Evolutionary conservation across 2,888 invertebrate species (phyloP).

Genomic region (Protonemura montana): DNA sequence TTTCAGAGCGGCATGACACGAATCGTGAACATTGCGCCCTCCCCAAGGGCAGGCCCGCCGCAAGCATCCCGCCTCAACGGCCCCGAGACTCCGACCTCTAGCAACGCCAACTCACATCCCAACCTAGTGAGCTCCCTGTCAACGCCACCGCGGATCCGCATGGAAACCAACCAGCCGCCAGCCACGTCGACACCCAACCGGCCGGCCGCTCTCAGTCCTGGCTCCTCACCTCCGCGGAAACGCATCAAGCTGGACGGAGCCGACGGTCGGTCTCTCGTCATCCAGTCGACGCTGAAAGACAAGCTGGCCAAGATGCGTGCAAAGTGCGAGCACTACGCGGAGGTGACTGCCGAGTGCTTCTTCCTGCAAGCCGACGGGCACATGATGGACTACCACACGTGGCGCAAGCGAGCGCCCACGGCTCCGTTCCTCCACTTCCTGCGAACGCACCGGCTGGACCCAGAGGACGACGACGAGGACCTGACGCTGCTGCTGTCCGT

Average conservation of each 20-base stretch:
- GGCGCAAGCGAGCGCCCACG: conserved; percentile 82
- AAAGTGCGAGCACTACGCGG: conserved; percentile 74
- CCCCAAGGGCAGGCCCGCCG: conserved; percentile 46
- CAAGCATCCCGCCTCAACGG: conserved; percentile 42
- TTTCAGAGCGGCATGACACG: conserved; percentile 62
- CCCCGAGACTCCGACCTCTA: conserved; percentile 43
- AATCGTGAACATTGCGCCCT: conserved; percentile 61
- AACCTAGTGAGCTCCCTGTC: conserved; percentile 50
- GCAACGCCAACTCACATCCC: conserved; percentile 50
- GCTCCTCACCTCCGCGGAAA: conserved; percentile 59
- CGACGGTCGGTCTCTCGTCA: conserved; percentile 62
- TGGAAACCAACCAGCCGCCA: conserved; percentile 42
- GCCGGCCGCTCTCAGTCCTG: conserved; percentile 45
- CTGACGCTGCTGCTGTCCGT: conserved; percentile 55
- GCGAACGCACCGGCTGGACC: conserved; percentile 74
- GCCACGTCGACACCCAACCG: conserved; percentile 43
- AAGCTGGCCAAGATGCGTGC: conserved; percentile 73
- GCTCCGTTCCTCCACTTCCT: conserved; percentile 78
- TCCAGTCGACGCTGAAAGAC: conserved; percentile 61
- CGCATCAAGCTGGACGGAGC: conserved; percentile 59
- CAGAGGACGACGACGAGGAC: conserved; percentile 64
- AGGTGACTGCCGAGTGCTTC: conserved; percentile 83
- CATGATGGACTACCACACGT: conserved; percentile 85
- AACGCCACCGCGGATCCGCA: conserved; percentile 49
- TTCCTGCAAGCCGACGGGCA: conserved; percentile 87